Base-by-base conservation (phyloP, 2,888 invertebrate genomes). In the Villa cingulata region DNA sequence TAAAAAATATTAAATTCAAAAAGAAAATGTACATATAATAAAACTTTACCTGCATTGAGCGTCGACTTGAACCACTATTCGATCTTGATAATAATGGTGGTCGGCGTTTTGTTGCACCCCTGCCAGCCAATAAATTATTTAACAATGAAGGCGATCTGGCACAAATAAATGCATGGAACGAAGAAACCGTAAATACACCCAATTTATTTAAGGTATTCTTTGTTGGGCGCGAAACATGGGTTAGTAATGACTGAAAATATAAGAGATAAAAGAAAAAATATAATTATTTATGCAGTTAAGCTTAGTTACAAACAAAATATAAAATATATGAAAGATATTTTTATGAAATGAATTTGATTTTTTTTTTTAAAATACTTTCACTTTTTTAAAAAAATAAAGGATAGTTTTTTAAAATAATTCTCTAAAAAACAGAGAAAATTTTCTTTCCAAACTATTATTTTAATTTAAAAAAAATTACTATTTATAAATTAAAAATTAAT, bases 141-240 rank as follows among this genome's bases (percentile, higher is more conserved):
- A 92, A 78, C 59, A 91, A 73, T 48, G 90, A 91, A 37, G 95
- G 95, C 61, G 91, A 91, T 55, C 96, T 81, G 50, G 95, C 94
- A 70, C 94, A 94, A 59, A 96, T 94, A 70, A 94, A 91, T 56
- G 95, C 96, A 71, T 96, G 95, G 75, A 96, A 92, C 56, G 94
- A 94, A 49, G 94, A 95, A 58, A 96, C 95, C 46, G 94, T 95
- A 77, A 95, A 95, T 60, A 95, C 92, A 52, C 95, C 95, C 62
- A 96, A 75, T 67, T 92, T 88, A 74, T 94, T 92, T 62, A 96
- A 74, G 42, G 89, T 91, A 62, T 86, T 85, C 75, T 96, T 96
- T 57, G 95, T 94, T 59, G 88, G 84, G 59, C 92, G 85, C 23
- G 94, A 94, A 51, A 94, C 94, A 74, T 92, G 91, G 48, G 92